Evolutionary conservation across 2,113 vertebrate genomes (phyloP).

Genomic region (Tretioscincus oriximinensis): DNA sequence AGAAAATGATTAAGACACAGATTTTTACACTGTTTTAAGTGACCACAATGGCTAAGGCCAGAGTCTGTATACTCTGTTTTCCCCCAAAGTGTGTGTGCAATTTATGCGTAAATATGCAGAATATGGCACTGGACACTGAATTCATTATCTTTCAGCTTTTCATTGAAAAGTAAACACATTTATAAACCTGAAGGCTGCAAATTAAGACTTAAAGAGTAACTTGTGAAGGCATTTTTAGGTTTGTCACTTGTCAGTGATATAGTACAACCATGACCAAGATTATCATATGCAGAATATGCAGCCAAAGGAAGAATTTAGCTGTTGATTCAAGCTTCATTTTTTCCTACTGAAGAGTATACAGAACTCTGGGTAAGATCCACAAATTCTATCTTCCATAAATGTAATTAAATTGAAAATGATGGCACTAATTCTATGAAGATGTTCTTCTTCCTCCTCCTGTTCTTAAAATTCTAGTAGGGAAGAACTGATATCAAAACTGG

Average conservation of each 20-base stretch:
- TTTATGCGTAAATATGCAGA: background rate
- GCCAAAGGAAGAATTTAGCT: background rate
- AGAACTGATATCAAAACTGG: background rate
- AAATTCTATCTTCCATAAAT: background rate
- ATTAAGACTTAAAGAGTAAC: background rate
- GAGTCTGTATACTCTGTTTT: background rate
- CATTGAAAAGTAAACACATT: background rate
- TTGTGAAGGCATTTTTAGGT: background rate
- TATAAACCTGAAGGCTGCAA: slow-evolving; percentile 7
- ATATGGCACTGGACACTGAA: background rate
- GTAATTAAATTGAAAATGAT: background rate
- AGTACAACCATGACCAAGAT: background rate
- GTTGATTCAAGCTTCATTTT: background rate
- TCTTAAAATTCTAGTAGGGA: slow-evolving; percentile 4
- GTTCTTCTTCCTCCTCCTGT: background rate
- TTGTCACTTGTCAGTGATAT: background rate
- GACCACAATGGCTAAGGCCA: background rate
- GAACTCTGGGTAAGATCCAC: background rate
- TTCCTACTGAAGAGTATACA: background rate
- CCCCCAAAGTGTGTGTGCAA: background rate
- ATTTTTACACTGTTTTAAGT: background rate
- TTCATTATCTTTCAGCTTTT: background rate
- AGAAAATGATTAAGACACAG: background rate
- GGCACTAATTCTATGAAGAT: background rate
- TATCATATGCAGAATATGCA: background rate